Base-by-base conservation (phyloP, 2,888 invertebrate species). In the Bellardia pandia region DNA sequence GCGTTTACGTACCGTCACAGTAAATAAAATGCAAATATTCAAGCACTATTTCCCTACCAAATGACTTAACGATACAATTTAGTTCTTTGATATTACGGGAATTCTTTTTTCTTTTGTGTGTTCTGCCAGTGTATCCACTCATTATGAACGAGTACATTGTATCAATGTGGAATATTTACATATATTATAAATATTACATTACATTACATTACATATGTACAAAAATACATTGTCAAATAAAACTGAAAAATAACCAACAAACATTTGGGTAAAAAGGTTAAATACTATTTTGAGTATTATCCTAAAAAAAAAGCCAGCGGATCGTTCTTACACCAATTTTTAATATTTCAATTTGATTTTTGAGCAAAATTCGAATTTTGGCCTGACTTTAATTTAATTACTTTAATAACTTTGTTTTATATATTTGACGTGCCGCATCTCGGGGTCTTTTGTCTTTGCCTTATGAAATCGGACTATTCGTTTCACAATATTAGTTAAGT, bases 61-160 rank as follows among this genome's bases (percentile, higher is more conserved):
- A 86, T 83, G 86, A 79, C 79, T 80, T 76, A 80, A 86, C 76
- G 83, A 76, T 84, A 86, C 78, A 78, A 86, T 82, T 86, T 78
- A 62, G 53, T 82, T 82, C 14, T 74, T 77, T 7, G 33, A n/a
- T 30, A 23, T 30, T 6, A 64, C 37, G 13, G 66, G 13, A 11
- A 16, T 53, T 40, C 0, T 33, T 64, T 62, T 9, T 11, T 33
- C 51, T 66, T 33, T 48, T 48, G 3, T 77, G 37, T 60, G 5
- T 64, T 83, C 1, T 23, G 23, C n/a, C n/a, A n/a, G n/a, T n/a
- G n/a, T n/a, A n/a, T n/a, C n/a, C n/a, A n/a, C n/a, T 23, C 23
- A 23, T 23, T 74, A 75, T 56, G 30, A 51, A 16, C 58, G 37
- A 77, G 40, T 40, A 77, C 51, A 77, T 76, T 62, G 56, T 71